phyloP scores from a whole-genome alignment of 92 coral and sea anemone species.

The Galaxea fascicularis region DNA sequence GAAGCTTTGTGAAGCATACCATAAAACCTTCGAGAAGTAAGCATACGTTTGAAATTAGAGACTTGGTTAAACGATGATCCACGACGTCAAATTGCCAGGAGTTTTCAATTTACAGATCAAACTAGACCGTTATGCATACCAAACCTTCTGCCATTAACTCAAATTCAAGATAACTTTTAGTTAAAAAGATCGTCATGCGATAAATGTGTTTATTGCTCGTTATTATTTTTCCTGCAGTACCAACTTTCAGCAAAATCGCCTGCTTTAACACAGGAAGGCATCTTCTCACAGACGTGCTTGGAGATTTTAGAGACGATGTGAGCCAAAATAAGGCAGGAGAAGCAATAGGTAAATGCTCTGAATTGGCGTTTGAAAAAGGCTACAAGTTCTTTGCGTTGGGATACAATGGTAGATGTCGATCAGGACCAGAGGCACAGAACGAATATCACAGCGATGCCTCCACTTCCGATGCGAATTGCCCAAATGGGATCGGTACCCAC shows the following conservation, averaged over 20 bases:
- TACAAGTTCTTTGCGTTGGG: slow-evolving; percentile 56
- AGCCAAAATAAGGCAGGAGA: neutral
- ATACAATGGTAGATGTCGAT: slow-evolving; percentile 58
- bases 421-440: slow-evolving; percentile 37
- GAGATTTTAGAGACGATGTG: neutral
- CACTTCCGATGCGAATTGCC: slow-evolving; percentile 20
- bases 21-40: no score
- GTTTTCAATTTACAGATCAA: no score
- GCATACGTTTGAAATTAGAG: no score
- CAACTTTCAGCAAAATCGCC: slow-evolving; percentile 22
- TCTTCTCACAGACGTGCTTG: slow-evolving; percentile 15
- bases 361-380: slow-evolving; percentile 48
- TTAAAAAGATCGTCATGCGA: no score
- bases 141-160: no score
- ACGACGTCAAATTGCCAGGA: no score
- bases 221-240: neutral
- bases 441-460: slow-evolving; percentile 21
- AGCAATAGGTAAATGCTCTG: slow-evolving; percentile 30
- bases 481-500: slow-evolving; percentile 44
- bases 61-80: no score
- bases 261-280: slow-evolving; percentile 7
- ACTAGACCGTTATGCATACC: no score
- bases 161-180: no score
- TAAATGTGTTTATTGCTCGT: no score
- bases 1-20: no score